Evolutionary conservation across 2,888 invertebrate genomes (phyloP), one percentile per base, ranked within the genome.

Genomic region (Steinernema carpocapsae): DNA sequence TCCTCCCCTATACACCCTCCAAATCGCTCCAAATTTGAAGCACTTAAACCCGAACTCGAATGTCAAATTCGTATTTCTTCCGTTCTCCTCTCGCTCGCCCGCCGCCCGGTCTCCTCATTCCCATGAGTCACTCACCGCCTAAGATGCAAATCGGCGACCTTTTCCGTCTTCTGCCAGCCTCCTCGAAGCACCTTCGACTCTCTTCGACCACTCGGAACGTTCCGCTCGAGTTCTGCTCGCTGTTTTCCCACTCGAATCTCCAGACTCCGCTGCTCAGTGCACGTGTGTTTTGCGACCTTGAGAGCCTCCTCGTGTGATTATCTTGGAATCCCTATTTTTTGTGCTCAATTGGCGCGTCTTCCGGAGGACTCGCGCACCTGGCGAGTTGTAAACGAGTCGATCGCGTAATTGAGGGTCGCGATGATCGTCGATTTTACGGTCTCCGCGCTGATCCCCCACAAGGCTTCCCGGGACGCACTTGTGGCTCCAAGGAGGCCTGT

Each of bases 341-440:
- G 51, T n/a, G 6, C 6, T 17, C 56, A 56, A 56, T 56, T 26
- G 56, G 26, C 56, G 10, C 14, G 1, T 56, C 56, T 56, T 48
- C 48, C 48, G 48, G 48, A 48, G 48, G 17, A 17, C 48, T 48
- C 48, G 48, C 48, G 48, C 48, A 48, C 48, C 48, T 48, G 48
- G 48, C n/a, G 48, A 48, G 48, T 48, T 48, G 48, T 48, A 48
- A 48, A 48, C 6, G 48, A 4, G 48, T 48, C 48, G 19, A 48
- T 48, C 48, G 48, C 48, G 48, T 48, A 48, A 48, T 48, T 48
- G 48, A 48, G 48, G 48, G 48, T 17, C 48, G 48, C n/a, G n/a
- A n/a, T n/a, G 43, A 43, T 10, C n/a, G 19, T 48, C 48, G 48
- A 48, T 48, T 48, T 48, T 48, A 48, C 48, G 48, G 48, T 48